Evolutionary conservation across 92 coral and sea anemone species (phyloP), one percentile per base, ranked within the genome.

Genomic region (Chrysogorgia sp.): DNA sequence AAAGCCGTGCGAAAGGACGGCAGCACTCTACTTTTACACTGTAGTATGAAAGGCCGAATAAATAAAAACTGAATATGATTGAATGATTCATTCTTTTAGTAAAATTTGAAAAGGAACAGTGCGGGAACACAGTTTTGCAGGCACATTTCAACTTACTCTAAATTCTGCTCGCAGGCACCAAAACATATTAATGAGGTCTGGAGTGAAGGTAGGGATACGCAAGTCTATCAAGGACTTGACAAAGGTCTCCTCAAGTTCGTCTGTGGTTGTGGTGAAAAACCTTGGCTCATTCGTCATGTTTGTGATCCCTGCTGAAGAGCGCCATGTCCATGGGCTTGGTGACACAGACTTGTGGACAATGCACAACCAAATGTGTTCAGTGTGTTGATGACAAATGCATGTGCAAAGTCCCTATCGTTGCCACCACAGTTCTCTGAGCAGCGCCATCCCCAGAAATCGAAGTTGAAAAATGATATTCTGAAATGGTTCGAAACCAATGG

Each of bases 191-290:
- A 67, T 77, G 21, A 66, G 66, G 26, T 47, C 84, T 25, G 23
- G 57, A 35, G 84, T 67, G 19, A 79, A 79, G 74, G 84, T 79
- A 65, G 78, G 84, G 37, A 4, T 67, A 57, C 66, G 77, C 63
- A 80, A 40, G 56, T 67, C 77, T 22, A 34, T 71, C 45, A 80
- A 56, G 15, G 30, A 52, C 48, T 52, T 80, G 0, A 80, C 32
- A 80, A 68, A 47, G 67, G 84, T 80, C 24, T 80, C 84, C 21
- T 19, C 84, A 66, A 35, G 55, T 63, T 78, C 83, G 34, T 78
- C 75, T 25, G 82, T 79, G 28, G 31, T 47, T 28, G 83, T 65
- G 50, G 59, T 28, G 22, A 63, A 79, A 79, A 63, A 21, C 63
- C 64, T 34, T 34, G 72, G 72, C 0, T 30, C 64, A 10, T 79